Conservation (phyloP, 2,113 vertebrate species). For the Empidonax traillii region DNA sequence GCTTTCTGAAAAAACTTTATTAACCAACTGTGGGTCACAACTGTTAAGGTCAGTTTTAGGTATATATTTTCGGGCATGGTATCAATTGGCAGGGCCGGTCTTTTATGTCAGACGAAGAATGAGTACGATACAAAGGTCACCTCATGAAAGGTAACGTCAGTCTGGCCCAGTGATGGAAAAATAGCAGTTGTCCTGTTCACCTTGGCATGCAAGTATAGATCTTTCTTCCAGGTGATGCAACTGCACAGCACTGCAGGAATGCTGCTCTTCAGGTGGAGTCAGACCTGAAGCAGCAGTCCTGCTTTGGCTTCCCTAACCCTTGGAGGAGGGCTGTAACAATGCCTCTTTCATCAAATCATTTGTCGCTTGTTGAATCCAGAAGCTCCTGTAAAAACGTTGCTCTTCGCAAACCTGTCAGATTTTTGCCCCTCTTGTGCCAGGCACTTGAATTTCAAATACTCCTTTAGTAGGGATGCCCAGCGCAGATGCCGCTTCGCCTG, state of each 20-base stretch:
- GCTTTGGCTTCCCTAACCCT: not conserved
- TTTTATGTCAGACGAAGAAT: not conserved
- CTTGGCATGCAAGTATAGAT: not conserved
- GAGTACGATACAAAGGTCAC: not conserved
- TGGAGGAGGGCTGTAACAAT: accelerated
- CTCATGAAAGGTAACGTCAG: not conserved
- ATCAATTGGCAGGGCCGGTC: not conserved
- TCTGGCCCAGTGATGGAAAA: not conserved
- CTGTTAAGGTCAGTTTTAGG: not conserved
- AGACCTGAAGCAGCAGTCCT: not conserved
- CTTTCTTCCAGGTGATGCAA: not conserved
- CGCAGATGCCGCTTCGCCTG: not conserved
- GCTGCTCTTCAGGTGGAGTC: not conserved
- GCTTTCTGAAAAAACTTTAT: not conserved
- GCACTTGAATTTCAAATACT: not conserved
- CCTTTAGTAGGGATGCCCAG: not conserved
- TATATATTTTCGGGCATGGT: accelerated
- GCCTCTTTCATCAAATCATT: not conserved
- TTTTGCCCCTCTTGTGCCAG: not conserved
- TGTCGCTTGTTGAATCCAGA: not conserved
- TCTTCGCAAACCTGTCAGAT: accelerated
- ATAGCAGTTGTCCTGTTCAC: accelerated
- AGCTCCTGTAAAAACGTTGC: not conserved
- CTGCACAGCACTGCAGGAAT: not conserved
- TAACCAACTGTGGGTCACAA: not conserved